A percentile compares a stretch with the other conserved stretches of the same genome.
Conservation (phyloP, 2,888 invertebrate genomes). For the Rhagonycha fulva region DNA sequence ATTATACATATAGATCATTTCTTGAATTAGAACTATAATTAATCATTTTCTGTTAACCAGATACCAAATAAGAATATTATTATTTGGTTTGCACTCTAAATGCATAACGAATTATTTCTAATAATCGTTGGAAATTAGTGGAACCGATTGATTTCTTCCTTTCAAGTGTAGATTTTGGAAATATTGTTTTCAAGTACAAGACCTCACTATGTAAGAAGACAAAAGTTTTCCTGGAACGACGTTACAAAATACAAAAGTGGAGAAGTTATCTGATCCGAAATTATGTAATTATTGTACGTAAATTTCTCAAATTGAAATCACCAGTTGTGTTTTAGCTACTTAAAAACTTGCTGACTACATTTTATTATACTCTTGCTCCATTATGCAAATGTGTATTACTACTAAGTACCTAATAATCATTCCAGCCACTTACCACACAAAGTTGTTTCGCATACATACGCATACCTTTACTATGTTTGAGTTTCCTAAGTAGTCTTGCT, state of each 20-base stretch:
- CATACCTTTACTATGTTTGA: constrained; percentile 13
- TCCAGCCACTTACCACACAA: background rate
- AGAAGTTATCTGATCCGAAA: background rate
- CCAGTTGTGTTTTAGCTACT: background rate
- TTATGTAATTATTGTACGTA: background rate
- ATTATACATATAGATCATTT: too few relatives aligned
- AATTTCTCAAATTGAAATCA: background rate
- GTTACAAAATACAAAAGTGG: background rate
- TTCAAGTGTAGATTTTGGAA: background rate
- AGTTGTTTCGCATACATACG: constrained; percentile 5
- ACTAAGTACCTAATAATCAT: constrained; percentile 1
- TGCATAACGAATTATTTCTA: too few relatives aligned
- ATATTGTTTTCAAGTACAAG: too few relatives aligned
- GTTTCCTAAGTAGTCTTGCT: constrained; percentile 10
- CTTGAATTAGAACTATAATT: too few relatives aligned
- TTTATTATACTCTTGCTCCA: background rate
- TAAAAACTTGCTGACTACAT: background rate
- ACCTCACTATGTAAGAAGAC: background rate
- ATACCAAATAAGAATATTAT: too few relatives aligned
- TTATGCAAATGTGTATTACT: background rate
- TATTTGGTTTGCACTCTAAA: too few relatives aligned
- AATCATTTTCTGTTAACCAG: too few relatives aligned
- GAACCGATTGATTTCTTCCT: background rate
- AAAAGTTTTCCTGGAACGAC: too few relatives aligned
- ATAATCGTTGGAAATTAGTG: too few relatives aligned